phyloP scores from a whole-genome alignment of 2,113 vertebrate species.

The Aspidoscelis tigris region DNA sequence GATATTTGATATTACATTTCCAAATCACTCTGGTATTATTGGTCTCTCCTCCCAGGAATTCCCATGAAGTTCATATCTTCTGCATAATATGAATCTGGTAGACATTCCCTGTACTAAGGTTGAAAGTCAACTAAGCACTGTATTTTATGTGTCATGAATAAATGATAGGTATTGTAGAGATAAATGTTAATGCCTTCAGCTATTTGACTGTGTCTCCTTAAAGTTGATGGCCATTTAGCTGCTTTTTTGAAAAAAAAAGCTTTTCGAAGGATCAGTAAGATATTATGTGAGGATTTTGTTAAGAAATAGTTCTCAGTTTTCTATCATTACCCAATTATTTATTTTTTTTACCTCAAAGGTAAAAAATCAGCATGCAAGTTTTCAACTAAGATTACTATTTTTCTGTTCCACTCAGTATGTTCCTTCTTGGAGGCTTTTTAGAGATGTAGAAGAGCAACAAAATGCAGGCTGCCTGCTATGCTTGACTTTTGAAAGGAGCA shows the following conservation, averaged over 20 bases:
- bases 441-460: background rate
- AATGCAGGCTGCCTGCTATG: background rate
- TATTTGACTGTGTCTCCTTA: background rate
- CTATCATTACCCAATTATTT: background rate
- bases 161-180: background rate
- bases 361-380: slow-evolving; percentile 6
- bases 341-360: slow-evolving; percentile 22
- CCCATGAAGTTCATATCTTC: background rate
- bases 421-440: background rate
- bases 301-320: slow-evolving; percentile 25
- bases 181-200: background rate
- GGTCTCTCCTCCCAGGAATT: background rate
- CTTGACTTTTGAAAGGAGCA: slow-evolving; percentile 1
- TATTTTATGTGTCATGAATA: background rate
- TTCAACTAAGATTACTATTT: slow-evolving; percentile 2
- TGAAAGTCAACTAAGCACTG: background rate
- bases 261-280: background rate
- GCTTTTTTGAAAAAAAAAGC: background rate
- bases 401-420: background rate
- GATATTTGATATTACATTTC: slow-evolving; percentile 24
- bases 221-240: background rate
- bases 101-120: background rate
- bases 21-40: background rate
- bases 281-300: background rate
- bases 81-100: background rate